Evolutionary conservation across 2,797 vertebrate species (phyloP), one percentile per base, ranked within the genome.

Genomic region (Typhlichthys eigenmanni): DNA sequence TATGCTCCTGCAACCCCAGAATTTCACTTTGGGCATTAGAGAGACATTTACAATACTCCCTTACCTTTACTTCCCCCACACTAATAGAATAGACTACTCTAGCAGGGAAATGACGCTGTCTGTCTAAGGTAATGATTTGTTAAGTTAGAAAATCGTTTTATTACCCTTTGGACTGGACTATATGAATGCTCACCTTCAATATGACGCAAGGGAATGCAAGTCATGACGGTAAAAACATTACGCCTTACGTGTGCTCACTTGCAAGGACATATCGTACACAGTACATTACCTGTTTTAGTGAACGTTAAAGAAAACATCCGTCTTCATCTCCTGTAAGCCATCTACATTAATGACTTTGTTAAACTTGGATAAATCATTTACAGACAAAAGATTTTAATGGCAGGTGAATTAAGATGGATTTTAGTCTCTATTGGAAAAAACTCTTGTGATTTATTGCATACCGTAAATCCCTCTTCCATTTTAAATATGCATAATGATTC

Each of bases 361-460:
- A 49, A 38, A 76, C 76, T 84, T 74, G 75, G 78, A 85, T 79
- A 85, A 72, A 64, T 66, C 78, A 58, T 69, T 72, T 59, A 82
- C 84, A 69, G 76, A 79, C 69, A 79, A 81, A 86, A 76, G 73
- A 74, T 69, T 81, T 53, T 77, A 80, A 85, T 77, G 81, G 82
- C 73, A 63, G 64, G 63, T 76, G 87, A 85, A 91, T 78, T 82
- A 75, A 83, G 79, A 88, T 82, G 49, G 78, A 89, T 87, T 71
- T 72, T 75, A 68, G 70, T 57, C 16, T 51, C 66, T 34, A 49
- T 59, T 73, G 70, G 73, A 75, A 68, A 66, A 59, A 47, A 54
- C 11, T 48, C 24, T 19, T 32, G 71, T 88, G 71, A 87, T 88
- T 82, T 75, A 78, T 76, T 52, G 62, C 2, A 58, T 71, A 68